Evolutionary conservation across 2,888 invertebrate genomes (phyloP), one percentile per base, ranked within the genome.

Genomic region (Dusona sp.): DNA sequence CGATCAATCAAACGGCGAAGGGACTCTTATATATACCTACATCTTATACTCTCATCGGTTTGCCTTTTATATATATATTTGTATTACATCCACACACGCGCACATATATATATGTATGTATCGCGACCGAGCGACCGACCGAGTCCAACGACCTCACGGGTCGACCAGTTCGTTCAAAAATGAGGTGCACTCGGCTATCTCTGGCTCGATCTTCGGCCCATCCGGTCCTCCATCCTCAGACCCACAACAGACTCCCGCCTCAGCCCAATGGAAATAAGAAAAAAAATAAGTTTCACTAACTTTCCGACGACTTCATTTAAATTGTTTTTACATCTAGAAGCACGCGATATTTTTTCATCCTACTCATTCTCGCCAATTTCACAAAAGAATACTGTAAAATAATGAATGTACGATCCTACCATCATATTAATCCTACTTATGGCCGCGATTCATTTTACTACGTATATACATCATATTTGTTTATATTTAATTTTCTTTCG

Each of bases 131-230:
- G 9, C 67, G 38, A 73, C 51, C n/a, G 67, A 78, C 79, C 11
- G 73, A 78, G 86, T 83, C 81, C 84, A 64, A 84, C 74, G 86
- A 84, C 86, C 84, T 67, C 84, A 57, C 70, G 33, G 74, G 78
- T 81, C 84, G 86, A 81, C 80, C 78, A 84, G 83, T 78, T 79
- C 86, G 78, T 78, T 84, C 84, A 86, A 86, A 86, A 86, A 84
- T 81, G 81, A 86, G 86, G 86, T 84, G 84, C 86, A 86, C 86
- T 84, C 81, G 81, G 83, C 86, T 86, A 86, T 86, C 86, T 78
- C 86, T 78, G 78, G 83, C 81, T 84, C 84, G 78, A 86, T 86
- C 86, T 86, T 86, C 83, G 78, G 86, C 68, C 86, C 86, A 86
- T 86, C 86, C 86, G 81, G 86, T 84, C 86, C 79, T 68, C 81